Conservation (phyloP, 1,140 invertebrate genomes). For the Caenorhabditis briggsae region DNA sequence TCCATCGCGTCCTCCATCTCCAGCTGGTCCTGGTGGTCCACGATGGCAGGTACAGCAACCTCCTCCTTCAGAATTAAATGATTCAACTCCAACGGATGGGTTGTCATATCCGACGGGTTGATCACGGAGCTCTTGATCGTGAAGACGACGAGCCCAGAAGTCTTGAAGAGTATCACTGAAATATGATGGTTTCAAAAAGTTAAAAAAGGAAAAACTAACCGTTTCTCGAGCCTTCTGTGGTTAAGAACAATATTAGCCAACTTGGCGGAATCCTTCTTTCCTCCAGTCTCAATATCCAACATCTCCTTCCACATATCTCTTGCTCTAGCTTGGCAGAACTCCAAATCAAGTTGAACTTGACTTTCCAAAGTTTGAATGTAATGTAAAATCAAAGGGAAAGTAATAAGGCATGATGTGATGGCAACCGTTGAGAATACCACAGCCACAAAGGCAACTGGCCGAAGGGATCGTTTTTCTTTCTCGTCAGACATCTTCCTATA, state of each 20-base stretch:
- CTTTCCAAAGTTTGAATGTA: conserved; percentile 69
- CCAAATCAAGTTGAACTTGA: conserved; percentile 68
- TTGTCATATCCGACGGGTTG: conserved; percentile 65
- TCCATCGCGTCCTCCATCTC: conserved; percentile 67
- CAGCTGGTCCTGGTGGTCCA: conserved; percentile 67
- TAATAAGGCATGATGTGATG: conserved; percentile 68
- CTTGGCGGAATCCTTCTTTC: conserved; percentile 66
- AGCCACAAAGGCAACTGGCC: conserved; percentile 70
- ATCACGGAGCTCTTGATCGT: conserved; percentile 67
- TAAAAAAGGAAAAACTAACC: neutral
- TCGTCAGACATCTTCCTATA: conserved; percentile 60
- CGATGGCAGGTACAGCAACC: conserved; percentile 69
- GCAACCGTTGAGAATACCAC: conserved; percentile 70
- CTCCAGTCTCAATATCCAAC: conserved; percentile 69
- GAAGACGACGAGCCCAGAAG: conserved; percentile 68
- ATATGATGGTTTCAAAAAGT: neutral
- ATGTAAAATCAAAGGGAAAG: conserved; percentile 69
- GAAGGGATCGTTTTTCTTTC: conserved; percentile 61
- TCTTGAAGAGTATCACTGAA: conserved; percentile 66
- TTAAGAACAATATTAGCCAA: conserved; percentile 66
- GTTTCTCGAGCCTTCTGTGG: conserved; percentile 63
- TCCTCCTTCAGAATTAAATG: conserved; percentile 39
- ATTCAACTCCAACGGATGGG: conserved; percentile 56
- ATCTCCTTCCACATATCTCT: conserved; percentile 69
- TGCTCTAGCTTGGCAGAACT: conserved; percentile 67